These are phyloP conservation scores for Drosophila testacea DNA, from an alignment of 2,888 invertebrate genomes.

Conservation along the genomic window DNA sequence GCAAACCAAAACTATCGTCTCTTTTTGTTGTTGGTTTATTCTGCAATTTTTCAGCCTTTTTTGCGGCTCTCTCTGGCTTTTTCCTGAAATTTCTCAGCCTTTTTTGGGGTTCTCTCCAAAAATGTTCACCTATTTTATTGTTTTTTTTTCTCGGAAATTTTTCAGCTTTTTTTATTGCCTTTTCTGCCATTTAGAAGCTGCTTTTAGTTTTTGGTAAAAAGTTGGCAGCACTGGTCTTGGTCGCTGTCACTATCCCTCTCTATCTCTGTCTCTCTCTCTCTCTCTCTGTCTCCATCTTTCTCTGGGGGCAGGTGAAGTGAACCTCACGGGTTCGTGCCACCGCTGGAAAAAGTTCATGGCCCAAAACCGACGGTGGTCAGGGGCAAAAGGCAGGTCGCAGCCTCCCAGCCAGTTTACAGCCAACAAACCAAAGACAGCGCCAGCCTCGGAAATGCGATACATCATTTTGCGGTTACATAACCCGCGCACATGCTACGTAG, in stretches of 20 bases:
- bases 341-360: conserved; percentile 28
- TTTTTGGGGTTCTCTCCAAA: no score
- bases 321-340: conserved; percentile 1
- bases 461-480: conserved; percentile 77
- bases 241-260: neutral
- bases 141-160: no score
- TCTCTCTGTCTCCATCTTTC: neutral
- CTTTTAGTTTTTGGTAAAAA: no score
- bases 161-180: no score
- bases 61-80: no score
- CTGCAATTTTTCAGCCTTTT: no score
- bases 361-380: conserved; percentile 27
- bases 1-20: no score
- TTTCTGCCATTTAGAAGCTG: no score
- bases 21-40: no score
- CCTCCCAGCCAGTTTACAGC: conserved; percentile 10
- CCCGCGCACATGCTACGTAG: conserved; percentile 74
- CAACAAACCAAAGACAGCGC: conserved; percentile 1
- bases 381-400: conserved; percentile 1
- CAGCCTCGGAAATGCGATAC: conserved; percentile 68
- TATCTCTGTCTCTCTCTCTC: neutral
- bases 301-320: conserved; percentile 3
- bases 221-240: neutral
- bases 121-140: no score
- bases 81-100: no score